Evolutionary conservation across 1,140 invertebrate genomes (phyloP).

Genomic region (Halictus rubicundus): DNA sequence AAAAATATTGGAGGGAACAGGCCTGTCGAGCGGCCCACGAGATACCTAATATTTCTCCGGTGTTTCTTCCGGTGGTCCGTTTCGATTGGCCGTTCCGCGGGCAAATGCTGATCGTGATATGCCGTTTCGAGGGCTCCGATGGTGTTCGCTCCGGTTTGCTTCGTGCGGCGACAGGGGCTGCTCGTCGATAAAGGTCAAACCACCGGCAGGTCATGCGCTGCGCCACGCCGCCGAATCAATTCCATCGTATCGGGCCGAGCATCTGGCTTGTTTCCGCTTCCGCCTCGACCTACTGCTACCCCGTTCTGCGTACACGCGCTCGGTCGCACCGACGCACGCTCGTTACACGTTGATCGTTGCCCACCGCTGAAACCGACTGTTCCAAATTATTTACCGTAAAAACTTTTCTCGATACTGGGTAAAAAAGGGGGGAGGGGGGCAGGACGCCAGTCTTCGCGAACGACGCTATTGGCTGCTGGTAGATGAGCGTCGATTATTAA

Average conservation of each 20-base stretch:
- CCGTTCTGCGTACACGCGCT: not conserved
- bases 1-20: not conserved
- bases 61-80: not conserved
- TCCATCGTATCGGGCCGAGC: not conserved
- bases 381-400: too few relatives aligned
- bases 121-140: not conserved
- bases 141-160: too few relatives aligned
- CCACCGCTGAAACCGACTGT: too few relatives aligned
- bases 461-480: too few relatives aligned
- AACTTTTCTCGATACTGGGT: too few relatives aligned
- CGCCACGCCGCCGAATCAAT: not conserved
- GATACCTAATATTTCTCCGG: not conserved
- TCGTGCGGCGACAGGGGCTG: not conserved
- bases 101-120: not conserved
- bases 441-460: too few relatives aligned
- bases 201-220: not conserved
- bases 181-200: not conserved
- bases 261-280: constrained; percentile 21
- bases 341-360: too few relatives aligned
- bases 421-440: too few relatives aligned
- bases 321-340: too few relatives aligned
- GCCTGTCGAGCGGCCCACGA: not conserved
- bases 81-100: not conserved
- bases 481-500: not conserved
- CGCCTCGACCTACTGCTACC: not conserved